These are phyloP conservation scores for Chiloscyllium plagiosum DNA, from an alignment of 2,113 vertebrate genomes.

Conservation along the genomic window DNA sequence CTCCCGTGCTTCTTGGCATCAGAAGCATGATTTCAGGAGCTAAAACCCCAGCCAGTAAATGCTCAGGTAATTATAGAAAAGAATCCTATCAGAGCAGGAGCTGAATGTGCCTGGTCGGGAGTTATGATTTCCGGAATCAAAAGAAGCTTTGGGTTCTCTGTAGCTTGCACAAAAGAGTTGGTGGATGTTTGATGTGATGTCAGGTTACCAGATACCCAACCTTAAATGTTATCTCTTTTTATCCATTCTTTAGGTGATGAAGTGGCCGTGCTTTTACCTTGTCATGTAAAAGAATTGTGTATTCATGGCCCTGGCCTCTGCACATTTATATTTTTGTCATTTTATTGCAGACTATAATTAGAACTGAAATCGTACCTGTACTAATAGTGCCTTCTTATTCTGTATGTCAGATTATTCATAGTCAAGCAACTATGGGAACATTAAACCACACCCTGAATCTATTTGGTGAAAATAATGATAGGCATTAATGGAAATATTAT, in stretches of 20 bases:
- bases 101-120: slow-evolving; percentile 39
- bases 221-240: slow-evolving; percentile 44
- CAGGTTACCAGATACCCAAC: slow-evolving; percentile 43
- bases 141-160: slow-evolving; percentile 37
- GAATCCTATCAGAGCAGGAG: slow-evolving; percentile 38
- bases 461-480: slow-evolving; percentile 29
- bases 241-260: slow-evolving; percentile 44
- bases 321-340: slow-evolving; percentile 30
- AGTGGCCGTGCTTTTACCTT: slow-evolving; percentile 44
- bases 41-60: slow-evolving; percentile 45
- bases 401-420: slow-evolving; percentile 48
- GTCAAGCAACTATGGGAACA: slow-evolving; percentile 51
- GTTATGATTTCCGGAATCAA: slow-evolving; percentile 42
- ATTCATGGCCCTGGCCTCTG: slow-evolving; percentile 10
- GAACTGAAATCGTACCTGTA: slow-evolving; percentile 32
- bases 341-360: slow-evolving; percentile 38
- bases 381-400: slow-evolving; percentile 38
- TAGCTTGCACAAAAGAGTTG: background rate
- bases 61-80: slow-evolving; percentile 47
- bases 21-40: slow-evolving; percentile 47
- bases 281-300: slow-evolving; percentile 30
- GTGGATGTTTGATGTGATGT: slow-evolving; percentile 37
- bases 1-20: slow-evolving; percentile 43
- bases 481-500: background rate
- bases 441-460: slow-evolving; percentile 43